phyloP scores from a whole-genome alignment of 30 jellyfish, hydroid and myxozoan species.

The Aurelia sp. region DNA sequence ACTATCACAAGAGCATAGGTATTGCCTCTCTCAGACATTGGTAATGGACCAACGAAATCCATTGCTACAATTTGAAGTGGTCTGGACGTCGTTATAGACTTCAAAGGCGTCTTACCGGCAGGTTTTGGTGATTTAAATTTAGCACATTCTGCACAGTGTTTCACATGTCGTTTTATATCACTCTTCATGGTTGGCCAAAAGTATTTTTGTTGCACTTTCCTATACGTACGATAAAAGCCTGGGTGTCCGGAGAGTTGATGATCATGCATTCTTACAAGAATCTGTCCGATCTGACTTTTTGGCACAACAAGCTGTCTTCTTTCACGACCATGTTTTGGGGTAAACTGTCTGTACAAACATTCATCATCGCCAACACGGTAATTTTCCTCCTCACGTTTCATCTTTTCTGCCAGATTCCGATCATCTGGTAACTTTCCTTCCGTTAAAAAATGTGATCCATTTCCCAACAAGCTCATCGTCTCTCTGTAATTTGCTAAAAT shows the following conservation, averaged over 20 bases:
- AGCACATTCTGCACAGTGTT: slow-evolving; percentile 62
- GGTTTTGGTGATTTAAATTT: slow-evolving; percentile 49
- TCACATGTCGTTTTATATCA: slow-evolving; percentile 48
- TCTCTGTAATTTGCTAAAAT: not conserved
- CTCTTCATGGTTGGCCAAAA: slow-evolving; percentile 64
- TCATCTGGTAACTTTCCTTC: slow-evolving; percentile 30
- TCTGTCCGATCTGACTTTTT: slow-evolving; percentile 43
- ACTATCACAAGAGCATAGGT: slow-evolving; percentile 57
- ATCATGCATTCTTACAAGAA: slow-evolving; percentile 43
- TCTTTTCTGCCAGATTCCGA: slow-evolving; percentile 4
- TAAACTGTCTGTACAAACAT: slow-evolving; percentile 31
- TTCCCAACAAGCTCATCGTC: not conserved
- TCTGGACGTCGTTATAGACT: slow-evolving; percentile 29
- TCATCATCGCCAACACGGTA: slow-evolving; percentile 48
- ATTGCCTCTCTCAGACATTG: slow-evolving; percentile 11
- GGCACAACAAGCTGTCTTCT: slow-evolving; percentile 59
- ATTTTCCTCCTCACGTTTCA: slow-evolving; percentile 36
- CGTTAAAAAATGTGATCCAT: slow-evolving; percentile 26
- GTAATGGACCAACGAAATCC: slow-evolving; percentile 62
- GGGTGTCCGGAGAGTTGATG: slow-evolving; percentile 47
- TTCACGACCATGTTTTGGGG: slow-evolving; percentile 33
- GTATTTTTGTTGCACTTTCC: slow-evolving; percentile 45
- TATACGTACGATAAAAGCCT: slow-evolving; percentile 56
- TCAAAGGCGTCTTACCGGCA: slow-evolving; percentile 58
- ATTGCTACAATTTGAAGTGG: slow-evolving; percentile 62